Base-by-base conservation (phyloP, 2,888 invertebrate species). In the Hanleya hanleyi region DNA sequence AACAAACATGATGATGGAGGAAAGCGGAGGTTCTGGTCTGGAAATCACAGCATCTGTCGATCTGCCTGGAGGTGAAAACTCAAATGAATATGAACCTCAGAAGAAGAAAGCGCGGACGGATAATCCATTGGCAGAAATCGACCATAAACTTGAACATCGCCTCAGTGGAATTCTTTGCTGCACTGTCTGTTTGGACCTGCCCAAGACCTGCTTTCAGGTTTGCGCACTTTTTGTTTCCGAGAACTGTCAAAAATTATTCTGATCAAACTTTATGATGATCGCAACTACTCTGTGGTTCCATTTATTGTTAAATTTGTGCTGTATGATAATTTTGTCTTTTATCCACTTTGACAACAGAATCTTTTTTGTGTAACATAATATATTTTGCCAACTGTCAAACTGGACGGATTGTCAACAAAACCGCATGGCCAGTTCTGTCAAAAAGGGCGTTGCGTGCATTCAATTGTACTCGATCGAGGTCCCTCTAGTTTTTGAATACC, bases 181-280 rank as follows among this genome's bases (percentile, higher is more conserved):
- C 94, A 96, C 97, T 91, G 97, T 98, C 89, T 98, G 98, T 92
- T 93, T 98, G 92, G 97, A 97, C 92, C 93, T 98, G 87, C 97
- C 98, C 81, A 94, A 94, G 91, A 94, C 96, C 57, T 87, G 86
- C 80, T 87, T 81, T 79, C 87, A 87, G 86, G 86, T 87, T 12
- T 7, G 47, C 9, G 18, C 41, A 41, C 9, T 41, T 41, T 41
- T 41, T 41, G 18, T 41, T 12, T 41, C 41, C 9, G 41, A 41
- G 41, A 41, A 41, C 18, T 41, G 41, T 41, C 18, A 41, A 41
- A 41, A 9, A 41, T 12, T 9, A 41, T 18, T 12, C 9, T n/a
- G n/a, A n/a, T n/a, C n/a, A n/a, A n/a, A n/a, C n/a, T n/a, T n/a
- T n/a, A n/a, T n/a, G n/a, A n/a, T n/a, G n/a, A n/a, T 41, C n/a